Conservation (phyloP, 2,113 vertebrate genomes). For the Lepidothrix coronata region DNA sequence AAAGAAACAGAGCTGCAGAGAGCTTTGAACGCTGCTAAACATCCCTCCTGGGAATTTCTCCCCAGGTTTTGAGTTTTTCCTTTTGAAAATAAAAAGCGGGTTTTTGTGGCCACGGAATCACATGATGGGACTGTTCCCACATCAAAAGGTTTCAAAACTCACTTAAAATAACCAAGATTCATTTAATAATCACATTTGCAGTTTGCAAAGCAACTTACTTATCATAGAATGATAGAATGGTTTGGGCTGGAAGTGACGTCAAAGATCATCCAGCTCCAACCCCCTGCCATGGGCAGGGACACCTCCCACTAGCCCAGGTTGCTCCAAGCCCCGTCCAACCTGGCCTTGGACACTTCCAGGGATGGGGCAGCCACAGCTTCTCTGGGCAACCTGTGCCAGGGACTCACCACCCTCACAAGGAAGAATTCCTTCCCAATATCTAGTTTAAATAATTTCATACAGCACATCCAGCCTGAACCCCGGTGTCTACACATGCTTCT, state of each 20-base stretch:
- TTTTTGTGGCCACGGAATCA: background rate
- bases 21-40: background rate
- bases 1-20: background rate
- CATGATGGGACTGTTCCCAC: background rate
- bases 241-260: background rate
- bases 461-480: background rate
- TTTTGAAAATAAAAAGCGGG: background rate
- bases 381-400: accelerated
- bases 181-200: background rate
- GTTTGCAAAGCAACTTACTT: background rate
- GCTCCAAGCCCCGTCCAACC: accelerated
- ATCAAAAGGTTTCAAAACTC: background rate
- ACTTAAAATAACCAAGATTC: background rate
- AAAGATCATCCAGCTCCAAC: background rate
- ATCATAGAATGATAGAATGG: background rate
- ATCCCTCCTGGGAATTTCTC: background rate
- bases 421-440: background rate
- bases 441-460: background rate
- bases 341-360: background rate
- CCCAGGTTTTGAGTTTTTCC: background rate
- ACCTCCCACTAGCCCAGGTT: accelerated
- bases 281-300: background rate
- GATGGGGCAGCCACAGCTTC: background rate
- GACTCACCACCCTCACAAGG: accelerated
- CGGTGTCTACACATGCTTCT: accelerated